phyloP scores from a whole-genome alignment of 37 sponge, comb jelly and placozoan species.

The Halisarca cf. caerulea region DNA sequence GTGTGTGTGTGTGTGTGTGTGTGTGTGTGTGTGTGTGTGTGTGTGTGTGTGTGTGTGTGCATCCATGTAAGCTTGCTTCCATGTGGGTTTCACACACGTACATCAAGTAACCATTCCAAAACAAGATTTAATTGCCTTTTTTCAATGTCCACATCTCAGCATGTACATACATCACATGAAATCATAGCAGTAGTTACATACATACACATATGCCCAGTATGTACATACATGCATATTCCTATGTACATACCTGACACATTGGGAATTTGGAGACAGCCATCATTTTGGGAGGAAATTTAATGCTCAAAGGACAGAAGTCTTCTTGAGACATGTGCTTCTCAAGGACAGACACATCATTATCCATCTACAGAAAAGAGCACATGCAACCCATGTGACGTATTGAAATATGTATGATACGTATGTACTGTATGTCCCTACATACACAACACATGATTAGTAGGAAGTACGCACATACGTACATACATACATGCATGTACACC shows the following conservation, averaged over 20 bases:
- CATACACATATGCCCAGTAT: background rate
- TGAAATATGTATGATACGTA: no score
- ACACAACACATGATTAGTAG: background rate
- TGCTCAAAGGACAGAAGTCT: background rate
- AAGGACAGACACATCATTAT: background rate
- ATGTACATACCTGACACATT: background rate
- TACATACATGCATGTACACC: no score
- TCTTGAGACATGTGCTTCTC: background rate
- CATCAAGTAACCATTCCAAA: no score
- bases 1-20: no score
- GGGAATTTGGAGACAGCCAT: background rate
- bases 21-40: background rate
- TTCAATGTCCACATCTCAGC: no score
- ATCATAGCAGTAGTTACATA: background rate
- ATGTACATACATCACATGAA: no score
- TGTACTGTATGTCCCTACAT: background rate
- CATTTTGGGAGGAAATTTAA: background rate
- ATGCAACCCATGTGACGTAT: no score
- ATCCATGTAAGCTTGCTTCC: background rate
- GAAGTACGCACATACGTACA: no score
- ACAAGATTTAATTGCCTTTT: no score
- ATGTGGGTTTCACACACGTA: background rate
- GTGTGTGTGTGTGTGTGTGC: background rate
- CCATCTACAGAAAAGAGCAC: background rate
- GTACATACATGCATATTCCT: background rate